These are phyloP conservation scores for Heliconius hermathena DNA, from an alignment of 1,140 invertebrate species.

Conservation along the genomic window DNA sequence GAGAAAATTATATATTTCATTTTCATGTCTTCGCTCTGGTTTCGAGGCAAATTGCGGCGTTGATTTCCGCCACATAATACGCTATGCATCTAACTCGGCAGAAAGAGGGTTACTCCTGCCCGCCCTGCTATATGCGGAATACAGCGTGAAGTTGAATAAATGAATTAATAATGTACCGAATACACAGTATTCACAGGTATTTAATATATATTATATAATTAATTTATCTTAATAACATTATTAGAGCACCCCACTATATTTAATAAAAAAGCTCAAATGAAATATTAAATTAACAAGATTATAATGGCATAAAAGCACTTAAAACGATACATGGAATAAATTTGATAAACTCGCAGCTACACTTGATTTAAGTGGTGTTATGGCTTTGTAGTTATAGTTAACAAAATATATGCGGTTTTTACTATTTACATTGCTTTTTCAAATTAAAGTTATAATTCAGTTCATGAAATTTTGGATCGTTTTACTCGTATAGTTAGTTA, in stretches of 20 bases:
- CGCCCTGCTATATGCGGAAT: no score
- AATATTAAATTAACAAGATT: conserved; percentile 8
- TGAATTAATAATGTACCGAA: neutral
- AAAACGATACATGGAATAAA: conserved; percentile 15
- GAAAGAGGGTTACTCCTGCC: no score
- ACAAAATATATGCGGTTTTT: neutral
- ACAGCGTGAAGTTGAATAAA: neutral
- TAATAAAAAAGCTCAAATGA: neutral
- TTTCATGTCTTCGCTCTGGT: no score
- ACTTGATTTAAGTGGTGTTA: neutral
- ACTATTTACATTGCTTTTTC: neutral
- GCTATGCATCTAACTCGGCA: no score
- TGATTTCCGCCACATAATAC: no score
- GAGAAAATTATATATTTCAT: no score
- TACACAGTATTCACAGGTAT: neutral
- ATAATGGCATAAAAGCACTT: conserved; percentile 6
- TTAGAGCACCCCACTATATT: neutral
- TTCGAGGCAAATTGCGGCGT: no score
- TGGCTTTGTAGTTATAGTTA: neutral
- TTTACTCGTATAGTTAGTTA: no score
- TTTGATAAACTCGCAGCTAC: conserved; percentile 11
- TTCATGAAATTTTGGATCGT: neutral
- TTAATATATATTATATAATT: neutral
- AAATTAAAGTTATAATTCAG: neutral
- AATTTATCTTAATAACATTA: neutral